These are phyloP conservation scores for Tenthredo notha DNA, from an alignment of 2,888 invertebrate species.

Conservation along the genomic window DNA sequence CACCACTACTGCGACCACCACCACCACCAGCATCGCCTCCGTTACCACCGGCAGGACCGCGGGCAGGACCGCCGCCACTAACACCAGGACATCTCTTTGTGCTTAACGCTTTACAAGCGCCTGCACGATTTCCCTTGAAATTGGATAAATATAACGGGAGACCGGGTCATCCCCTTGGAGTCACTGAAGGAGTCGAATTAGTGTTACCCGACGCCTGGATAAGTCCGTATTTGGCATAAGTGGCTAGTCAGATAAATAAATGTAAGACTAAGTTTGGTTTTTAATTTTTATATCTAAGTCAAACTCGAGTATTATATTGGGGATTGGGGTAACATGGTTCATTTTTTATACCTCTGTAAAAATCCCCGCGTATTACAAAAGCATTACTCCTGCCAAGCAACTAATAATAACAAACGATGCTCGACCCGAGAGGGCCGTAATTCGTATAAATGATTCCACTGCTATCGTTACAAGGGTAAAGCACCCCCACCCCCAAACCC, in stretches of 20 bases:
- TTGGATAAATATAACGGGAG: conserved; percentile 24
- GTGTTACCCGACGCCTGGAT: not conserved
- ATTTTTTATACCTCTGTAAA: not conserved
- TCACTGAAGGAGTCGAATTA: conserved; percentile 5
- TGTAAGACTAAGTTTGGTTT: not conserved
- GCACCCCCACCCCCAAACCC: conserved; percentile 25
- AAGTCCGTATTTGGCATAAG: not conserved
- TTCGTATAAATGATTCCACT: conserved; percentile 77
- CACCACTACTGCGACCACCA: conserved; percentile 30
- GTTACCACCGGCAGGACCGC: conserved; percentile 30
- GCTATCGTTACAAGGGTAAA: conserved; percentile 63
- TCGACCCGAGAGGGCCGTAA: conserved; percentile 70
- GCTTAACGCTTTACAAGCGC: conserved; percentile 35
- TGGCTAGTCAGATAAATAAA: not conserved
- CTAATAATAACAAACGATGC: conserved; percentile 68
- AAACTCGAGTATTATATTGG: not conserved
- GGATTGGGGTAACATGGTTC: not conserved
- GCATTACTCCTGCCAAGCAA: conserved; percentile 54
- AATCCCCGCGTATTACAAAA: conserved; percentile 40
- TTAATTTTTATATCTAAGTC: not conserved
- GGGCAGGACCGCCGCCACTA: conserved; percentile 30
- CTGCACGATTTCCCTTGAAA: conserved; percentile 46
- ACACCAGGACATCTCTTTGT: conserved; percentile 42
- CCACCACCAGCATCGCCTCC: conserved; percentile 41
- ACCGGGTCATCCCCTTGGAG: not conserved